These are phyloP conservation scores for Euspilapteryx auroguttella DNA, from an alignment of 2,888 invertebrate genomes.

Conservation along the genomic window DNA sequence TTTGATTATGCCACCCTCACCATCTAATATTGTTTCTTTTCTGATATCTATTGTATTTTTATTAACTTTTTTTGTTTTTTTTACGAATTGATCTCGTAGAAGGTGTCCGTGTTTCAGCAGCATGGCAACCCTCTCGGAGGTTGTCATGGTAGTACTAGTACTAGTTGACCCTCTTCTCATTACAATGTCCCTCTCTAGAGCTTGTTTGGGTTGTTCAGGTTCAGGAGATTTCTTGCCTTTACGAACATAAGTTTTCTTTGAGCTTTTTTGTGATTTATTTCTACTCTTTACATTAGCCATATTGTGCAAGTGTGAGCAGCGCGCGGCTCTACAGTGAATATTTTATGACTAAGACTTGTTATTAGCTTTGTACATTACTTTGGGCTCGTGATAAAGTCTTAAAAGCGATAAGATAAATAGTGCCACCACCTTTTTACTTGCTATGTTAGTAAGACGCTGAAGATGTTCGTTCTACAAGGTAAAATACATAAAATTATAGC, in stretches of 20 bases:
- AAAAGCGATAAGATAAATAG: slow-evolving; percentile 10
- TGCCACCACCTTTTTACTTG: slow-evolving; percentile 27
- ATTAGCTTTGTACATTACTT: too few relatives aligned
- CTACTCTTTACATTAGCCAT: slow-evolving; percentile 49
- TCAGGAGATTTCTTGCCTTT: slow-evolving; percentile 13
- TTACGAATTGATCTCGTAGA: slow-evolving; percentile 13
- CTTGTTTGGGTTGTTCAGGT: too few relatives aligned
- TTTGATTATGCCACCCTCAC: slow-evolving; percentile 18
- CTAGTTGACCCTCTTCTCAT: too few relatives aligned
- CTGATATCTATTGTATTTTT: slow-evolving; percentile 5
- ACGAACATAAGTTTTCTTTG: slow-evolving; percentile 1
- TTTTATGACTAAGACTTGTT: too few relatives aligned
- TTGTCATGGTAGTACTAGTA: too few relatives aligned
- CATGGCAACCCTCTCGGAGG: too few relatives aligned
- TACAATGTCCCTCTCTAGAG: too few relatives aligned
- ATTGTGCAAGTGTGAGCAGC: slow-evolving; percentile 8
- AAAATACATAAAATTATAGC: too few relatives aligned
- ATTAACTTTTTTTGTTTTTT: slow-evolving; percentile 9
- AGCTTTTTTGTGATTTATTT: slow-evolving; percentile 1
- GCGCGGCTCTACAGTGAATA: neutral
- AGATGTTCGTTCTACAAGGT: neutral
- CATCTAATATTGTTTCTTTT: too few relatives aligned
- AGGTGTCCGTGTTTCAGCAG: slow-evolving; percentile 20
- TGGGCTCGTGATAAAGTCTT: too few relatives aligned
- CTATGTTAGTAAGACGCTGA: neutral